phyloP scores from a whole-genome alignment of 2,888 invertebrate species.

The Saturnia japonica region DNA sequence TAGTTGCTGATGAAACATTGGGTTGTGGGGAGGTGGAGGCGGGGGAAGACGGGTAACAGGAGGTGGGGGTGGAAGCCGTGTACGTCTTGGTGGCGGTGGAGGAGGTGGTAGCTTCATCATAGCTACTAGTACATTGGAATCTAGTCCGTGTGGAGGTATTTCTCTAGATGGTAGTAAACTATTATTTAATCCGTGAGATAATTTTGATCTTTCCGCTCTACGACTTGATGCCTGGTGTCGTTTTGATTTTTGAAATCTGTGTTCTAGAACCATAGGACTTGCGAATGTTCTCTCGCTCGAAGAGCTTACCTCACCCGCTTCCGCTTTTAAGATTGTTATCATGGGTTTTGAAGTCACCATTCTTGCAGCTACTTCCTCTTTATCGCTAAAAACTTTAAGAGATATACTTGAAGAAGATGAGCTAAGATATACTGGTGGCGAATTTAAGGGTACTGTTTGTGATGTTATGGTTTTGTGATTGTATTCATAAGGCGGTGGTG shows the following conservation, averaged over 20 bases:
- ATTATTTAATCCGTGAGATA: conserved; percentile 74
- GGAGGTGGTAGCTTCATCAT: conserved; percentile 84
- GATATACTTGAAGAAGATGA: conserved; percentile 40
- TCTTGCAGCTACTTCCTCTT: conserved; percentile 88
- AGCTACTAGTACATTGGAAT: conserved; percentile 80
- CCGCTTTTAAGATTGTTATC: conserved; percentile 89
- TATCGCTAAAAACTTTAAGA: conserved; percentile 53
- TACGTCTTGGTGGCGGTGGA: conserved; percentile 79
- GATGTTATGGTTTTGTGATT: conserved; percentile 82
- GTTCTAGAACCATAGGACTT: conserved; percentile 76
- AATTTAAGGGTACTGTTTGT: conserved; percentile 65
- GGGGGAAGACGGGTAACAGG: conserved; percentile 84
- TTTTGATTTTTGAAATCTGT: conserved; percentile 76
- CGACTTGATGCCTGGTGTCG: conserved; percentile 80
- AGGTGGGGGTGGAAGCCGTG: conserved; percentile 87
- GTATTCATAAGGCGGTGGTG: conserved; percentile 87
- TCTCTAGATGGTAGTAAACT: conserved; percentile 76
- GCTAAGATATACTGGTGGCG: conserved; percentile 87
- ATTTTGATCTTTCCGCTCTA: conserved; percentile 83
- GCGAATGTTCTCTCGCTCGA: conserved; percentile 82
- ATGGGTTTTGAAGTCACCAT: conserved; percentile 90
- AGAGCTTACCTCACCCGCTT: conserved; percentile 85
- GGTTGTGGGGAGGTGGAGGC: conserved; percentile 89
- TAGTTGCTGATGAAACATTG: conserved; percentile 93
- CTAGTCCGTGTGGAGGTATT: conserved; percentile 58